Evolutionary conservation across 1,140 invertebrate genomes (phyloP), one percentile per base, ranked within the genome.

Genomic region (Forficula auricularia): DNA sequence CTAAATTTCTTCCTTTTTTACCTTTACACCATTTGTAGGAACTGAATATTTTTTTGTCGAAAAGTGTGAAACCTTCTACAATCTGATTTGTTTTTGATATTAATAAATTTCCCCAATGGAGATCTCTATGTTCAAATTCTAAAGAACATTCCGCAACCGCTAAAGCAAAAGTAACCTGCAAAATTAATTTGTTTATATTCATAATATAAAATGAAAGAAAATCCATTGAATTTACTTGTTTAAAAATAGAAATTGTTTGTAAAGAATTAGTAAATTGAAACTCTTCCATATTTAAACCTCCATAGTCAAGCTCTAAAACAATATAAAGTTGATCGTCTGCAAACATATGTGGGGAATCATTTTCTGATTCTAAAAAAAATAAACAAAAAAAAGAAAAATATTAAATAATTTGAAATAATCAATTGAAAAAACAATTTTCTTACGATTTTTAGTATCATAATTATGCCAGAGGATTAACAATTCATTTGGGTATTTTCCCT

Each of bases 61-160:
- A 50, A 1, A 83, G 38, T 35, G 52, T 62, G 50, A 60, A 82
- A 6, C 47, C 36, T 3, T 67, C 47, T 50, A 65, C 53, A 52
- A 63, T 57, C 31, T 71, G 58, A 3, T 68, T 57, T 1, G 73
- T 76, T 20, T 58, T 58, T 36, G 70, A 61, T 15, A 92, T 68
- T 3, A 97, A 64, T 43, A 96, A 67, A 62, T 97, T 97, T 16
- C 89, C 89, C 77, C 82, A 79, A 60, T 97, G 90, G 35, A 95
- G 65, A 59, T 96, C 91, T 45, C 91, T 68, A 55, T 96, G 92
- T 57, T 97, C 91, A 63, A 96, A 96, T 58, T 88, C 67, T 27
- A 79, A 64, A 3, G 69, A 66, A 47, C 70, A 62, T 62, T 96
- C 91, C 0, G 79, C 89, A 19, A 89, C 75, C 1, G 87, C 87